phyloP scores from a whole-genome alignment of 2,888 invertebrate genomes.

The Amphipyra berbera region DNA sequence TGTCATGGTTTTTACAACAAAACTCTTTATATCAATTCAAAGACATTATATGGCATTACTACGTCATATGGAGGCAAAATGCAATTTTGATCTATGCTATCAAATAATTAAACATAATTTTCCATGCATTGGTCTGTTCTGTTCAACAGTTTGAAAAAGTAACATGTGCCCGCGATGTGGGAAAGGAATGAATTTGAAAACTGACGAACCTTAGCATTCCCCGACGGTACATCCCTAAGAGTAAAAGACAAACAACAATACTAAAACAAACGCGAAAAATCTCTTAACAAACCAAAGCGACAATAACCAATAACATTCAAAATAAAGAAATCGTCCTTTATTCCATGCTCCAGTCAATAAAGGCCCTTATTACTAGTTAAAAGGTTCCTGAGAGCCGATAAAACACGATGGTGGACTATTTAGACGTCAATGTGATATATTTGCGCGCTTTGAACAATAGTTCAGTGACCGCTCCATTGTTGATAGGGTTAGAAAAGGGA shows the following conservation, averaged over 20 bases:
- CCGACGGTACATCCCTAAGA: background rate
- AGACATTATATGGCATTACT: too few species aligned
- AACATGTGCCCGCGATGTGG: too few species aligned
- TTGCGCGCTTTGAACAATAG: constrained; percentile 8
- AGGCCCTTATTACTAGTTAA: constrained; percentile 27
- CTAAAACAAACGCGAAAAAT: constrained; percentile 4
- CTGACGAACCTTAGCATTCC: background rate
- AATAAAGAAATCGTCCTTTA: constrained; percentile 10
- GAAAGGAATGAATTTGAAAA: too few species aligned
- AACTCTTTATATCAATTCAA: too few species aligned
- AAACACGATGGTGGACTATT: constrained; percentile 34
- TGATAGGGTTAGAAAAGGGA: background rate
- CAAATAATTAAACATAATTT: too few species aligned
- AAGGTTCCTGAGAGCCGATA: constrained; percentile 31
- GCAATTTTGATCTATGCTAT: too few species aligned
- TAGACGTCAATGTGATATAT: constrained; percentile 30
- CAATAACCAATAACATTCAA: constrained; percentile 12
- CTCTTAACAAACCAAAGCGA: constrained; percentile 16
- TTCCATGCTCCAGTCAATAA: constrained; percentile 16
- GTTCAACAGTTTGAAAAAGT: too few species aligned
- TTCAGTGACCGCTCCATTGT: background rate
- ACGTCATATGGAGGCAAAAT: too few species aligned
- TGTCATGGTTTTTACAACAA: too few species aligned
- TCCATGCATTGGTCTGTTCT: too few species aligned
- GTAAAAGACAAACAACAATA: background rate